These are phyloP conservation scores for Percopsis omiscomaycus DNA, from an alignment of 2,797 vertebrate species.

Conservation along the genomic window DNA sequence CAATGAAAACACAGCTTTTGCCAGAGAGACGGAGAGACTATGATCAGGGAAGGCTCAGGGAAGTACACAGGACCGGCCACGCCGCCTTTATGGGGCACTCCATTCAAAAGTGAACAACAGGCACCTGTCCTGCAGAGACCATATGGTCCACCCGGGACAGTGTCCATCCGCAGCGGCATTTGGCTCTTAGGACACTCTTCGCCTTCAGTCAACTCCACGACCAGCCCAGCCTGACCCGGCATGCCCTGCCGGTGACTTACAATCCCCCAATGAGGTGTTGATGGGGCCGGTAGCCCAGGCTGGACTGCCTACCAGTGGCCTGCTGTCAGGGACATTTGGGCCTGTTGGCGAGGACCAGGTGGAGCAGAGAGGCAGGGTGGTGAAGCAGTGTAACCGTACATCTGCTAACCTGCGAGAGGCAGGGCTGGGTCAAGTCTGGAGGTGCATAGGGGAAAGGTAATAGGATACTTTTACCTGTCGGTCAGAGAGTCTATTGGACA, in stretches of 20 bases:
- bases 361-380: slow-evolving; percentile 18
- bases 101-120: slow-evolving; percentile 60
- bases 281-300: slow-evolving; percentile 47
- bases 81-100: slow-evolving; percentile 45
- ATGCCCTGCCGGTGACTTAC: slow-evolving; percentile 39
- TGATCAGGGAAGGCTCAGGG: slow-evolving; percentile 25
- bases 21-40: slow-evolving; percentile 48
- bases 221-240: slow-evolving; percentile 31
- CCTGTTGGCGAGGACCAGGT: slow-evolving; percentile 50
- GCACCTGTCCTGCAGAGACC: slow-evolving; percentile 53
- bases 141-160: slow-evolving; percentile 52
- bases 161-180: slow-evolving; percentile 35
- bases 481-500: slow-evolving; percentile 27
- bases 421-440: slow-evolving; percentile 31
- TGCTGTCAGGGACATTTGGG: slow-evolving; percentile 65
- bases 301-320: slow-evolving; percentile 28
- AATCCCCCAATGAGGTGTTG: slow-evolving; percentile 55
- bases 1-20: slow-evolving; percentile 35
- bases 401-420: slow-evolving; percentile 44
- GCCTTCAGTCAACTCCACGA: slow-evolving; percentile 44
- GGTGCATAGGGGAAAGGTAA: slow-evolving; percentile 20
- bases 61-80: slow-evolving; percentile 42
- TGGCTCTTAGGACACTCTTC: slow-evolving; percentile 43
- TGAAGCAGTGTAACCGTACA: slow-evolving; percentile 35
- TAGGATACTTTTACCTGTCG: slow-evolving; percentile 36